phyloP scores from a whole-genome alignment of 2,113 vertebrate genomes.

The Cyanoderma ruficeps region DNA sequence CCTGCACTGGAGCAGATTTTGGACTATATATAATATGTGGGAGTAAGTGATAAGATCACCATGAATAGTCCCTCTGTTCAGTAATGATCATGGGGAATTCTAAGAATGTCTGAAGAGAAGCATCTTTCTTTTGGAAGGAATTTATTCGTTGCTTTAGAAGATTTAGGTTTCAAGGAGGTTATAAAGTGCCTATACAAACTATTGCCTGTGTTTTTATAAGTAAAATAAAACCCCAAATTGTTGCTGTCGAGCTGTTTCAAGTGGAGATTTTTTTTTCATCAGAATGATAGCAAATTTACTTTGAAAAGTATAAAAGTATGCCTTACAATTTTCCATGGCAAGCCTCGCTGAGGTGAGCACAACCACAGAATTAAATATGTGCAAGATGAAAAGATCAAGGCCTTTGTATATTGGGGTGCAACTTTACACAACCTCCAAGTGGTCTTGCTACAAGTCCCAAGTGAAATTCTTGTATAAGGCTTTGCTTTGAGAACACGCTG shows the following conservation, averaged over 20 bases:
- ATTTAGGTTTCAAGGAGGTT: not conserved
- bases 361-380: not conserved
- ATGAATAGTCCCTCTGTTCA: not conserved
- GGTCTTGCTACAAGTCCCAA: not conserved
- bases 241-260: not conserved
- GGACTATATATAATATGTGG: not conserved
- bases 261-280: not conserved
- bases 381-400: not conserved
- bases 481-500: not conserved
- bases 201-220: not conserved
- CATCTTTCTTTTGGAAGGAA: slow-evolving; percentile 6
- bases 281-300: not conserved
- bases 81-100: not conserved
- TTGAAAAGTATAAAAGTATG: not conserved
- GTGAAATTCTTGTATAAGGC: not conserved
- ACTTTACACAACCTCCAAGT: not conserved
- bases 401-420: not conserved
- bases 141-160: not conserved
- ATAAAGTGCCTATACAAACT: not conserved
- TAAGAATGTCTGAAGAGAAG: not conserved
- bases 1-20: not conserved
- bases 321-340: not conserved
- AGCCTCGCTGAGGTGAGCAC: not conserved
- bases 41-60: not conserved
- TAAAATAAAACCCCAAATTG: not conserved